Percentiles rank a stretch among this genome's conserved stretches.
Evolutionary conservation across 2,888 invertebrate genomes (phyloP).

Genomic region (Synanthedon formicaeformis): DNA sequence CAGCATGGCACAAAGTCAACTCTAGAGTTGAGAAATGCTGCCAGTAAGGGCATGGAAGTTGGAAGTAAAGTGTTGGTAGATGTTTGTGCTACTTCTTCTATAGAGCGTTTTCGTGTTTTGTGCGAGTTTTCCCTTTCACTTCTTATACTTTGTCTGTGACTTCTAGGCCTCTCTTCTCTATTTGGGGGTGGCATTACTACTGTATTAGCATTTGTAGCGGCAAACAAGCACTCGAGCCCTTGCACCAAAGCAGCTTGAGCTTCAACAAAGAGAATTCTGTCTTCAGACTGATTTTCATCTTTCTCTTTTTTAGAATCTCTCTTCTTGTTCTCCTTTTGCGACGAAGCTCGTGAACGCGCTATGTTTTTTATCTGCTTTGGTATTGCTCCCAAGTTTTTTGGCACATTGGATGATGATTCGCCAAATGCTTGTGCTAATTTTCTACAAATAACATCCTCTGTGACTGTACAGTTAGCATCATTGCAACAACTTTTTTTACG

Average conservation of each 20-base stretch:
- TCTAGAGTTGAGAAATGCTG: conserved; percentile 74
- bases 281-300: conserved; percentile 55
- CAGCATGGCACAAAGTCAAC: conserved; percentile 66
- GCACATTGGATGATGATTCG: conserved; percentile 58
- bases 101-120: conserved; percentile 64
- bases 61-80: conserved; percentile 76
- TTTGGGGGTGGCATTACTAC: conserved; percentile 59
- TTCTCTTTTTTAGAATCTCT: conserved; percentile 58
- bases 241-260: conserved; percentile 70
- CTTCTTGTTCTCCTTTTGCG: conserved; percentile 69
- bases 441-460: conserved; percentile 38
- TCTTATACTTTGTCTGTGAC: conserved; percentile 50
- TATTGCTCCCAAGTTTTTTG: conserved; percentile 78
- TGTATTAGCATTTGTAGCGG: conserved; percentile 60
- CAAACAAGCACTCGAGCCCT: conserved; percentile 65
- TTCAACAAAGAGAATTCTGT: conserved; percentile 53
- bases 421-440: conserved; percentile 48
- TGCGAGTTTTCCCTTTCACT: conserved; percentile 53
- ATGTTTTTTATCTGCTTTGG: conserved; percentile 75
- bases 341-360: conserved; percentile 67
- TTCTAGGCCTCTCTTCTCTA: conserved; percentile 47
- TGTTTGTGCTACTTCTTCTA: conserved; percentile 73
- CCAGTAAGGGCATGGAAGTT: conserved; percentile 72
- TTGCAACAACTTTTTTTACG: conserved; percentile 20
- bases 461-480: conserved; percentile 25